A percentile compares a stretch with the other conserved stretches of the same genome.
phyloP scores from a whole-genome alignment of 2,797 vertebrate genomes.

The Gymnoscopelus microlampas region DNA sequence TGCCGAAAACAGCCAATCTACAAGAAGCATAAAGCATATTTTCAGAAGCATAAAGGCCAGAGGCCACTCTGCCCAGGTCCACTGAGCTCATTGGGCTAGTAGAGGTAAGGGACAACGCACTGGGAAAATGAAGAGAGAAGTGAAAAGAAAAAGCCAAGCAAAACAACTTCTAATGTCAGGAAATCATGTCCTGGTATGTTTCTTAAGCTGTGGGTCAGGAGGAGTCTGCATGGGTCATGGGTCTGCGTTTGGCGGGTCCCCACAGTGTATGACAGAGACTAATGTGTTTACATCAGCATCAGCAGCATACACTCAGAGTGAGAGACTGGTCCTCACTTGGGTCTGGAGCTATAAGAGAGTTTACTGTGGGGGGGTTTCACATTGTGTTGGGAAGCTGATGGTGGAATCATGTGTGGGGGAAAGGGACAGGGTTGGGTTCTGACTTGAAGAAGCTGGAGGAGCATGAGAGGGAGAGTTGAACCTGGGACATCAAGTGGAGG shows the following conservation, averaged over 20 bases:
- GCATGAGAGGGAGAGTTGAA: constrained; percentile 13
- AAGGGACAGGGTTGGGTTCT: constrained; percentile 8
- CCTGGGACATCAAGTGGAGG: neutral
- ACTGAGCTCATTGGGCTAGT: constrained; percentile 54
- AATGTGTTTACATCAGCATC: constrained; percentile 14
- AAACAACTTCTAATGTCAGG: constrained; percentile 1
- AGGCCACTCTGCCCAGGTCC: constrained; percentile 47
- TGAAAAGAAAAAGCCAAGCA: constrained; percentile 5
- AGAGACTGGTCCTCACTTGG: constrained; percentile 44
- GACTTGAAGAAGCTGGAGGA: constrained; percentile 21
- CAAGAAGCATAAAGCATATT: too few species aligned
- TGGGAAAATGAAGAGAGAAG: constrained; percentile 25
- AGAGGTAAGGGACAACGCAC: constrained; percentile 30
- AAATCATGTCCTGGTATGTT: constrained; percentile 32
- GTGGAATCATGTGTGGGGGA: constrained; percentile 22
- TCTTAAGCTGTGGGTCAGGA: constrained; percentile 32
- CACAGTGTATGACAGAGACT: constrained; percentile 28
- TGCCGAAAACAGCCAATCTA: too few species aligned
- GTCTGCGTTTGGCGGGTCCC: constrained; percentile 27
- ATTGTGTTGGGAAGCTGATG: constrained; percentile 27
- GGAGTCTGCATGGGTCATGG: constrained; percentile 39
- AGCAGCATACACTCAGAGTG: constrained; percentile 22
- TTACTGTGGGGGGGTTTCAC: constrained; percentile 41
- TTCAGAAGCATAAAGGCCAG: constrained; percentile 15
- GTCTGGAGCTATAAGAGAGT: constrained; percentile 41